These are phyloP conservation scores for Latrodectus elegans DNA, from an alignment of 2,888 invertebrate genomes.

Conservation along the genomic window DNA sequence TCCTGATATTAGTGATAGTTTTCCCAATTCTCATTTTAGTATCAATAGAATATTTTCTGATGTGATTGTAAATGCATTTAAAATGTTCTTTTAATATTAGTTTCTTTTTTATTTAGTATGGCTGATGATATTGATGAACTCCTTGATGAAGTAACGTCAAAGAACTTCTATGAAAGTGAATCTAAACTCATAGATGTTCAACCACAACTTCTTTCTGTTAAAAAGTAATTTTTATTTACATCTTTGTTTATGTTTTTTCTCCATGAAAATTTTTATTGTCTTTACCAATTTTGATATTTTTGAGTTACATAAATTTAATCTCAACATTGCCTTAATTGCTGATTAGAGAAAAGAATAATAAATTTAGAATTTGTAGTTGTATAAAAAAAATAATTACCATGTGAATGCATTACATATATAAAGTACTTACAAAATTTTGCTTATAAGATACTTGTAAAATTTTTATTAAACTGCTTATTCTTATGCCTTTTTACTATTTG, in stretches of 20 bases:
- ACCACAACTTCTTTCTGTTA: constrained; percentile 13
- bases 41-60: neutral
- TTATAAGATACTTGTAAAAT: neutral
- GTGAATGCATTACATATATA: neutral
- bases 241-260: neutral
- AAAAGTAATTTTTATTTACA: constrained; percentile 25
- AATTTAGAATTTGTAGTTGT: neutral
- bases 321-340: neutral
- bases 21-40: neutral
- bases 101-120: constrained; percentile 35
- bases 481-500: too few species aligned
- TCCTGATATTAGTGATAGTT: neutral
- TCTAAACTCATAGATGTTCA: constrained; percentile 29
- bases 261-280: neutral
- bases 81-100: neutral
- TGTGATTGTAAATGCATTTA: neutral
- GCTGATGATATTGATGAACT: constrained; percentile 67
- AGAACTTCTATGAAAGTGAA: constrained; percentile 35
- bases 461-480: too few species aligned
- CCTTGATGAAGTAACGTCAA: constrained; percentile 65
- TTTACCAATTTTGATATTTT: neutral
- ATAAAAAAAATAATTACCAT: neutral
- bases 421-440: neutral
- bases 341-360: neutral
- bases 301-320: neutral